Evolutionary conservation across 2,888 invertebrate species (phyloP), one percentile per base, ranked within the genome.

Genomic region (Blastobasis lacticolella): DNA sequence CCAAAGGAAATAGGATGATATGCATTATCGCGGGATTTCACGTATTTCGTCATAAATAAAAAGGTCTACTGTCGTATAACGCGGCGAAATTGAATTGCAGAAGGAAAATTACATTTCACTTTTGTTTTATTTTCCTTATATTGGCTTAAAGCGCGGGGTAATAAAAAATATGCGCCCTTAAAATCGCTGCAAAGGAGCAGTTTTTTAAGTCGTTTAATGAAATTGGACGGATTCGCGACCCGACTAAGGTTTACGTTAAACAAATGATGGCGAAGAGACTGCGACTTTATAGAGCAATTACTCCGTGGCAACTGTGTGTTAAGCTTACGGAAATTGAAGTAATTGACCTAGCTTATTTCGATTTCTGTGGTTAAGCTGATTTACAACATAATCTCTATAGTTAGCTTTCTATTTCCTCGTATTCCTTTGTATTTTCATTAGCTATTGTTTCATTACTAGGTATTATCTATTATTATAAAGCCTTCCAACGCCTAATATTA

Each of bases 121-220:
- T 60, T 62, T 64, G 62, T 63, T 65, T 64, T 58, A 57, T 66
- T 66, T 58, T 56, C 58, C 50, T 57, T 63, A 57, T 62, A 66
- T 64, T 61, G 59, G 57, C 56, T 57, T 60, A 63, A 57, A 46
- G 50, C 48, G 54, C 51, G 55, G 46, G 51, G 52, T 57, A 59
- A 62, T 62, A 61, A 63, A 63, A 67, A 62, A 60, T 66, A 63
- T 64, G 60, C 60, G 60, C 59, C 59, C 64, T 69, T 66, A 61
- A 65, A 67, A 66, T 64, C 53, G 58, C 55, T 48, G 54, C 54
- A 57, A 58, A 63, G 64, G 59, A 57, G 59, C 58, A 55, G 51
- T 62, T 65, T 62, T 61, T 63, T 56, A 57, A 52, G 43, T 54
- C 54, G 55, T 41, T 37, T 63, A 67, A 67, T 64, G 60, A 67